These are phyloP conservation scores for Calycopis cecrops DNA, from an alignment of 1,140 invertebrate genomes.

Conservation along the genomic window DNA sequence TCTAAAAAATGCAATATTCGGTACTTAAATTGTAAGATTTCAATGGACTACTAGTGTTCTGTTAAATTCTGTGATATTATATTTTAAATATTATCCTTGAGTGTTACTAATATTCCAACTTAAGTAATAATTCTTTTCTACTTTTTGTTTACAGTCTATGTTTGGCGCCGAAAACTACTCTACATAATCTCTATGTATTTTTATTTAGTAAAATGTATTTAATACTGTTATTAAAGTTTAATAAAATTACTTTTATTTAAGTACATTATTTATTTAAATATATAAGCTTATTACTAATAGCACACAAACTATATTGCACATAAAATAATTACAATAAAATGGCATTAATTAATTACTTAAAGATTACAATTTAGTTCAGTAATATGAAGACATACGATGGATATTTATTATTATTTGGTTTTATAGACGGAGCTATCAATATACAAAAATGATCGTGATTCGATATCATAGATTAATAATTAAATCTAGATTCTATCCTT, in stretches of 20 bases:
- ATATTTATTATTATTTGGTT: conserved; percentile 51
- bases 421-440: conserved; percentile 20
- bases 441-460: too few species aligned
- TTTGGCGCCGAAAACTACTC: conserved; percentile 67
- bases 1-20: conserved; percentile 11
- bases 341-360: conserved; percentile 52
- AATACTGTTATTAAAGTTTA: conserved; percentile 11
- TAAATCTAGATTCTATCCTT: too few species aligned
- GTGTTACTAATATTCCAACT: conserved; percentile 16
- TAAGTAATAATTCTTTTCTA: conserved; percentile 27
- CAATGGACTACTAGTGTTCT: not conserved
- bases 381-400: too few species aligned
- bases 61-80: conserved; percentile 16
- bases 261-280: conserved; percentile 21
- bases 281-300: too few species aligned
- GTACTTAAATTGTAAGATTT: too few species aligned
- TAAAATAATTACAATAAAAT: conserved; percentile 4
- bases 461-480: too few species aligned
- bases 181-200: conserved; percentile 34
- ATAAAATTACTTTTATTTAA: conserved; percentile 35
- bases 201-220: conserved; percentile 30
- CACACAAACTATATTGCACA: too few species aligned
- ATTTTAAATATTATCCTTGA: conserved; percentile 15
- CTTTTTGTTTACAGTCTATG: conserved; percentile 65
- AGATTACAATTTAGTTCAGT: too few species aligned